These are phyloP conservation scores for Orycteropus afer DNA, from an alignment of 2,113 vertebrate species.

Conservation along the genomic window DNA sequence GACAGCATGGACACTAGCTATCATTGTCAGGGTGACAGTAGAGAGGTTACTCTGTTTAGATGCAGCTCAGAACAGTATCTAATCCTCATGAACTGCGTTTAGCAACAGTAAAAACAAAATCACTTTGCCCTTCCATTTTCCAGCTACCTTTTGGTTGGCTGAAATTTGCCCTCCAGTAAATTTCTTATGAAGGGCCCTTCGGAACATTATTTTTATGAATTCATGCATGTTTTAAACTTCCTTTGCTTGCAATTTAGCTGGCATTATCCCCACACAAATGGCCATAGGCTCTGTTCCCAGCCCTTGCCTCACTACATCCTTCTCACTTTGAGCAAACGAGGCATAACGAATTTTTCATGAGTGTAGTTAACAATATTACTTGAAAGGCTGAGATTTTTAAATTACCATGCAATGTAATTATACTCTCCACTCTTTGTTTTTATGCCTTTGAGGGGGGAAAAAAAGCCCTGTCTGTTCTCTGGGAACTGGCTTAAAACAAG, in stretches of 20 bases:
- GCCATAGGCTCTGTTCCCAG: not conserved
- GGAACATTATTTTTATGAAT: not conserved
- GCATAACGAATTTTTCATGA: not conserved
- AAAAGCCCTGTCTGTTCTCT: conserved; percentile 25
- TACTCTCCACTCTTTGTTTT: not conserved
- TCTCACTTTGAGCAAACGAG: conserved; percentile 6
- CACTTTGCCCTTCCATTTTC: not conserved
- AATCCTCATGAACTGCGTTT: not conserved
- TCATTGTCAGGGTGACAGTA: not conserved
- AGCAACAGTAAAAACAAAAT: not conserved
- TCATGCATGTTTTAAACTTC: not conserved
- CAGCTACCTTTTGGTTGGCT: not conserved
- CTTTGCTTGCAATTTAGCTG: not conserved
- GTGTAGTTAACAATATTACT: not conserved
- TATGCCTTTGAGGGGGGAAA: conserved; percentile 1
- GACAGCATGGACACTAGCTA: not conserved
- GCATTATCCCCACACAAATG: not conserved
- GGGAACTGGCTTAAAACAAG: conserved; percentile 52
- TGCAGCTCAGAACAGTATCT: not conserved
- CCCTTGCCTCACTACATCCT: not conserved
- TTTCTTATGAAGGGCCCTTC: conserved; percentile 2
- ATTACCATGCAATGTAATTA: conserved; percentile 13
- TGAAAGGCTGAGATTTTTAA: conserved; percentile 21
- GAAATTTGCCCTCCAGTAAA: not conserved
- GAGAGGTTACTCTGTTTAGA: not conserved